phyloP scores from a whole-genome alignment of 2,797 vertebrate species.

The Ceryle rudis region DNA sequence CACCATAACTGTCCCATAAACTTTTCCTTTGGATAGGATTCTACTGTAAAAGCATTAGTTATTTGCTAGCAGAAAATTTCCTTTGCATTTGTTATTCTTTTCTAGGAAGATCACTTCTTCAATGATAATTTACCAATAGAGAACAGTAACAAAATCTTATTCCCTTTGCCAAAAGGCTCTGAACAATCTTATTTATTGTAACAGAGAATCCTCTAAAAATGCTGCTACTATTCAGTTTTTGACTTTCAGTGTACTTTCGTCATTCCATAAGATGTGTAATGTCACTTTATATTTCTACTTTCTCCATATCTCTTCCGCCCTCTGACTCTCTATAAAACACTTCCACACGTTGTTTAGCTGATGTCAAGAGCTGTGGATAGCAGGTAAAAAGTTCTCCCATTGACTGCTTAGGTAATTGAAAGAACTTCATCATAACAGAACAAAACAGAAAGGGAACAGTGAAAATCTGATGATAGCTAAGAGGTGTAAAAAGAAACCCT shows the following conservation, averaged over 20 bases:
- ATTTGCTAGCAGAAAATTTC: background rate
- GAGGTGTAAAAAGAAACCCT: background rate
- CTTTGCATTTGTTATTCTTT: background rate
- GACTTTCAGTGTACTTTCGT: background rate
- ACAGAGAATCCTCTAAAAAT: background rate
- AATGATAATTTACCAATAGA: background rate
- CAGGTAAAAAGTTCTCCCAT: background rate
- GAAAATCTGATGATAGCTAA: background rate
- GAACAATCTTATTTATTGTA: background rate
- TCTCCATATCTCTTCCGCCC: background rate
- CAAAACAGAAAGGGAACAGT: background rate
- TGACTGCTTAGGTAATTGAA: conserved; percentile 2
- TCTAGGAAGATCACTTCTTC: background rate
- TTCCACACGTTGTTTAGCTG: conserved; percentile 23
- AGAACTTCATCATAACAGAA: background rate
- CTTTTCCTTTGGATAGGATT: background rate
- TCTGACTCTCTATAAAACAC: conserved; percentile 14
- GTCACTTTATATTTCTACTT: conserved; percentile 31
- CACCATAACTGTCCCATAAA: background rate
- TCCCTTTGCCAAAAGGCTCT: background rate
- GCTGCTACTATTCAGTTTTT: background rate
- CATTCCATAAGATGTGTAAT: conserved; percentile 25
- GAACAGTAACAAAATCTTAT: conserved; percentile 1
- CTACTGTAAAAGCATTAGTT: background rate
- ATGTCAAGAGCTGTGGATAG: conserved; percentile 19